Evolutionary conservation across 2,113 vertebrate genomes (phyloP).

Genomic region (Mesitornis unicolor): DNA sequence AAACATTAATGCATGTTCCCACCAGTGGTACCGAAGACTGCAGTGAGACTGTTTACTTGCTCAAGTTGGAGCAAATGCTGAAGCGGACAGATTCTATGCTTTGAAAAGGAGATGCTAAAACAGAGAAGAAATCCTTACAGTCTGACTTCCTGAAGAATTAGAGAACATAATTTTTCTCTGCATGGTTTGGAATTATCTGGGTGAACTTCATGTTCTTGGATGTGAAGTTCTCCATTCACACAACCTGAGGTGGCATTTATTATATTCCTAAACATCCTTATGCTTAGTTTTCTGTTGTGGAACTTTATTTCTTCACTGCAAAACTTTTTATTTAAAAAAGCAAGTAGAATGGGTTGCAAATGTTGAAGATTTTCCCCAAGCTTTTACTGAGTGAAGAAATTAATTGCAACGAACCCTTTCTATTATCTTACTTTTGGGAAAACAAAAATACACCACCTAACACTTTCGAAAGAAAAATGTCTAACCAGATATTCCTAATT

Average conservation of each 20-base stretch:
- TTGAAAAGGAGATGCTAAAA: not conserved
- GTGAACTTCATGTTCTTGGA: not conserved
- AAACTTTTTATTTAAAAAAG: not conserved
- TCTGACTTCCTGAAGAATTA: not conserved
- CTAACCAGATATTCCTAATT: not conserved
- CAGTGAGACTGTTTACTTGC: not conserved
- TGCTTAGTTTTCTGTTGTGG: not conserved
- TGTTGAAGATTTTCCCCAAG: not conserved
- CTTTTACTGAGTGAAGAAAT: not conserved
- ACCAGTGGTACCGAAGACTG: not conserved
- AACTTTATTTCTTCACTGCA: not conserved
- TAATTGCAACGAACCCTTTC: not conserved
- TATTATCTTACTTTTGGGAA: not conserved
- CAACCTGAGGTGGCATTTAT: not conserved
- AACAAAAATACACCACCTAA: not conserved
- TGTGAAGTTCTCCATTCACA: not conserved
- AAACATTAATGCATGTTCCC: accelerated
- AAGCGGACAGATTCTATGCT: not conserved
- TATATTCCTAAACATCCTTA: not conserved
- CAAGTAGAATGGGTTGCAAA: not conserved
- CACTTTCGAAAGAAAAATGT: not conserved
- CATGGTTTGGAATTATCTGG: not conserved
- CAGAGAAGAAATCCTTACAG: not conserved
- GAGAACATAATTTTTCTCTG: not conserved
- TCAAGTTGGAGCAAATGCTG: not conserved